Base-by-base conservation (phyloP, 2,113 vertebrate species). In the Chlorodrepanis virens region DNA sequence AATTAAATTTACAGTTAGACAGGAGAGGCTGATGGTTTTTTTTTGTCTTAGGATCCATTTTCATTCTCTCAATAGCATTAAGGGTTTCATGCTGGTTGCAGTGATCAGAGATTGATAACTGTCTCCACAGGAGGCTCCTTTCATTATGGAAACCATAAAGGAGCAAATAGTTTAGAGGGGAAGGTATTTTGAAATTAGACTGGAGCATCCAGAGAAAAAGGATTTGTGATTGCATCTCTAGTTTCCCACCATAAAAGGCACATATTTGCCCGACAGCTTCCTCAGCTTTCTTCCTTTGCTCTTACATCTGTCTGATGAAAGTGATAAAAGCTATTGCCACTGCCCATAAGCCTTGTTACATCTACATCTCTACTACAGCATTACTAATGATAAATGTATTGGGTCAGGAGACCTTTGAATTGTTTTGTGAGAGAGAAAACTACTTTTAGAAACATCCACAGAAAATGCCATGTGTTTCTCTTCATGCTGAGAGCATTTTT, bases 131-230 rank as follows among this genome's bases (percentile, higher is more conserved):
- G 88, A 94, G 53, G 61, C 57, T 89, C 37, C 72, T 89, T 92
- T 95, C 72, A 72, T 93, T 89, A 87, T 15, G 49, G 69, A 87
- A 87, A 50, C n/a, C n/a, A 57, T 10, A 75, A 42, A 90, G 44
- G 4, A 78, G 25, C 31, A 65, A 95, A 84, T 31, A 95, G 60
- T 78, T 90, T 75, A 71, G 49, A 78, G 31, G 44, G 23, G 23
- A 93, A 94, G 18, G 44, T 49, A 84, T 94, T 93, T 57, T 75
- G 76, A 90, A 90, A 94, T 91, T 74, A 87, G 49, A 78, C 31
- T 52, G n/a, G n/a, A 90, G 57, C 40, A 84, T 17, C 24, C 53
- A 74, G 31, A 74, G 72, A 78, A 69, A 70, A 90, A 87, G 75
- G 68, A 61, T 83, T 74, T 70, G 56, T 63, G 71, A 81, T n/a